phyloP scores from a whole-genome alignment of 2,888 invertebrate species.

The Eudemis profundana region DNA sequence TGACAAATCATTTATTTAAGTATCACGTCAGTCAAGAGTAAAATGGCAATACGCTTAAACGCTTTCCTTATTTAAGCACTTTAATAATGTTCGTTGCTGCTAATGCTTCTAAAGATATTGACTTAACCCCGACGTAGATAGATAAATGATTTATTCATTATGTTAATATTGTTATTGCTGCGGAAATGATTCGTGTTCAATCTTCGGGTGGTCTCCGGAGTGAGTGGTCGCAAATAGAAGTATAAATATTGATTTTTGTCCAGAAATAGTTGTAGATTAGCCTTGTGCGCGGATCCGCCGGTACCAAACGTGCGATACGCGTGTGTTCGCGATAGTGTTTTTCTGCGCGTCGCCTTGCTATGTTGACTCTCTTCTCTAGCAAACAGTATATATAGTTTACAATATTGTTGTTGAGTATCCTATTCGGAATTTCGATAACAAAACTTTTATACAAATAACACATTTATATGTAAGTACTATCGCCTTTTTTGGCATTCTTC shows the following conservation, averaged over 20 bases:
- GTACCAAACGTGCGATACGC: slow-evolving; percentile 55
- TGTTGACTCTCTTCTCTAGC: slow-evolving; percentile 61
- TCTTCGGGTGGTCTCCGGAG: slow-evolving; percentile 57
- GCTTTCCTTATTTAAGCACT: slow-evolving; percentile 11
- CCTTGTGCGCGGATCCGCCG: slow-evolving; percentile 50
- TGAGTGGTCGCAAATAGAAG: slow-evolving; percentile 50
- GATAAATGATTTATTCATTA: slow-evolving; percentile 62
- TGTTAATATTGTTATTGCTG: slow-evolving; percentile 60
- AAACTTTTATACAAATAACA: background rate
- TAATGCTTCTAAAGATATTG: slow-evolving; percentile 22
- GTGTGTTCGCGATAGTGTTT: slow-evolving; percentile 64
- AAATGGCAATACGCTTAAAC: background rate
- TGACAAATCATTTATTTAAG: no score
- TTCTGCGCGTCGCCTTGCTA: slow-evolving; percentile 62
- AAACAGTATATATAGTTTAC: slow-evolving; percentile 29
- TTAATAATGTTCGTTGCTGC: background rate
- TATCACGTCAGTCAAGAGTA: background rate
- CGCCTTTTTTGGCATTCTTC: background rate
- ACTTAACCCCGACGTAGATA: slow-evolving; percentile 24
- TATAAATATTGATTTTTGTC: slow-evolving; percentile 26
- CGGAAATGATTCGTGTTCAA: slow-evolving; percentile 57
- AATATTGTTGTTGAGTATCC: background rate
- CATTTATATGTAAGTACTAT: slow-evolving; percentile 18
- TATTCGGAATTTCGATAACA: background rate
- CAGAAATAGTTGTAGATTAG: slow-evolving; percentile 32